Conservation (phyloP, 2,888 invertebrate genomes). For the Limnephilus auricula region DNA sequence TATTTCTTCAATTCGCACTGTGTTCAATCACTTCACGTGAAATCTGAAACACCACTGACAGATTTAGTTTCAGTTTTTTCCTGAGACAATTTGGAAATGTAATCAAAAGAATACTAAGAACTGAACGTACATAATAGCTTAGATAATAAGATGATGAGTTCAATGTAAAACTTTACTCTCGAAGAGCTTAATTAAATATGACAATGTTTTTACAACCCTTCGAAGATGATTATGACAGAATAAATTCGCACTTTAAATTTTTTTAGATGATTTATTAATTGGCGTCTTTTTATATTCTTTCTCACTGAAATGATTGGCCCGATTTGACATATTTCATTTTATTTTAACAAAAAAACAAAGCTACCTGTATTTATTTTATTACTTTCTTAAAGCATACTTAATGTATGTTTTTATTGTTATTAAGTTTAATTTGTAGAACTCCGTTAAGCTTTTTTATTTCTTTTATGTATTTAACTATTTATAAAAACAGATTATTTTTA, state of each 20-base stretch:
- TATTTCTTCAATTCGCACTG: neutral
- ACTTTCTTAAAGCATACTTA: too few relatives aligned
- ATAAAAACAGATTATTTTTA: too few relatives aligned
- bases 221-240: neutral
- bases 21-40: constrained; percentile 5
- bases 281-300: too few relatives aligned
- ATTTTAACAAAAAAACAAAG: too few relatives aligned
- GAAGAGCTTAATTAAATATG: neutral
- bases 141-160: neutral
- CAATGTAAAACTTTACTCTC: neutral
- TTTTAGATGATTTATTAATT: too few relatives aligned
- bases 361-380: too few relatives aligned
- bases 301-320: neutral
- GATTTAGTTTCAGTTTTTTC: neutral
- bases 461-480: too few relatives aligned
- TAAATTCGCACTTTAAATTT: neutral
- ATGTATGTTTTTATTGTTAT: too few relatives aligned
- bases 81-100: neutral
- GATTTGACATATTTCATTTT: too few relatives aligned
- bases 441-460: too few relatives aligned
- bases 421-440: too few relatives aligned
- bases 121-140: neutral
- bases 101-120: neutral
- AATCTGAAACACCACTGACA: neutral
- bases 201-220: neutral